phyloP scores from a whole-genome alignment of 2,888 invertebrate species.

The Rugalucina vietnamica region DNA sequence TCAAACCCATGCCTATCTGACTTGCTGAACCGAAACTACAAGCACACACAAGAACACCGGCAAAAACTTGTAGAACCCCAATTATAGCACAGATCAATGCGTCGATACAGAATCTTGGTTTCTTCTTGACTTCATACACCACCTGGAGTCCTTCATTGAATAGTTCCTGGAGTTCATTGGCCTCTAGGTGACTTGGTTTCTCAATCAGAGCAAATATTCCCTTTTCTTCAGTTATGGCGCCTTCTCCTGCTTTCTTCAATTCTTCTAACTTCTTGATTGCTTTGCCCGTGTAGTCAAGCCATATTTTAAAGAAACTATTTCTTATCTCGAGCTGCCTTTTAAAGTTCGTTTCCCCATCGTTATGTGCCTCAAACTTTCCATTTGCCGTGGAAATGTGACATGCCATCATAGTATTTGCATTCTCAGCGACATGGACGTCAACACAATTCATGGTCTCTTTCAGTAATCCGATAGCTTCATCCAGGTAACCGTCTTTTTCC shows the following conservation, averaged over 20 bases:
- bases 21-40: not conserved
- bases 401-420: conserved; percentile 11
- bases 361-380: not conserved
- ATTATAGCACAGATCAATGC: not conserved
- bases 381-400: not conserved
- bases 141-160: not conserved
- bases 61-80: not conserved
- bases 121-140: not conserved
- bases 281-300: not conserved
- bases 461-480: not conserved
- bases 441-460: not conserved
- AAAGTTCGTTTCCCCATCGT: not conserved
- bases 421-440: not conserved
- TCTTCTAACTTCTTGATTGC: not conserved
- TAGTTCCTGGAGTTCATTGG: not conserved
- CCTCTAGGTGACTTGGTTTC: conserved; percentile 1
- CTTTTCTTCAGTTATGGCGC: not conserved
- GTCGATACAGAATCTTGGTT: not conserved
- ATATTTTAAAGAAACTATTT: conserved; percentile 5
- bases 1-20: not conserved
- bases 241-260: not conserved
- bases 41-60: not conserved
- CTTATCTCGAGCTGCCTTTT: not conserved
- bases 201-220: conserved; percentile 9
- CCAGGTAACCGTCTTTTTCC: not conserved